phyloP scores from a whole-genome alignment of 1,140 invertebrate genomes.

The Macrostomum lignano region DNA sequence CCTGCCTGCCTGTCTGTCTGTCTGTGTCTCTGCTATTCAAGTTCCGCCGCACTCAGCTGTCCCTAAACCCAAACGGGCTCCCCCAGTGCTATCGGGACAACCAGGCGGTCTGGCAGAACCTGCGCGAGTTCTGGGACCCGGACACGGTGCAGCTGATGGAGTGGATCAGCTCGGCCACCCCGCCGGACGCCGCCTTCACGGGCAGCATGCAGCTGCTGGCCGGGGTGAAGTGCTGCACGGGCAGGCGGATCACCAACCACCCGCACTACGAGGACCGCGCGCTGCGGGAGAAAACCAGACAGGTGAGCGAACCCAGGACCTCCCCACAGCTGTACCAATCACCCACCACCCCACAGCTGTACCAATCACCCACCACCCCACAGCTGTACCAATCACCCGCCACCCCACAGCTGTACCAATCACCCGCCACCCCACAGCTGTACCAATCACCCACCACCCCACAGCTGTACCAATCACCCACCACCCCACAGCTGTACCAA shows the following conservation, averaged over 20 bases:
- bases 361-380: no score
- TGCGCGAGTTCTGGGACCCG: conserved; percentile 32
- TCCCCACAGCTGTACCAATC: no score
- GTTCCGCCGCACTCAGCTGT: no score
- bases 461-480: no score
- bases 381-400: no score
- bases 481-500: no score
- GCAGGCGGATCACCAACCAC: conserved; percentile 30
- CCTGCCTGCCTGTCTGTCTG: no score
- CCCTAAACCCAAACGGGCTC: background rate
- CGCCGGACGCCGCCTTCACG: conserved; percentile 20
- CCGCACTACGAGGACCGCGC: conserved; percentile 32
- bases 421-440: no score
- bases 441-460: no score
- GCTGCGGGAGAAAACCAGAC: conserved; percentile 27
- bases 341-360: no score
- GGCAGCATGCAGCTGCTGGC: conserved; percentile 33
- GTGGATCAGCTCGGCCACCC: conserved; percentile 26
- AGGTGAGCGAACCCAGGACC: conserved; percentile 13
- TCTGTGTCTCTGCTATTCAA: no score
- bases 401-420: no score
- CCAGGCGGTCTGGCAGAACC: conserved; percentile 14
- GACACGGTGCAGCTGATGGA: conserved; percentile 33
- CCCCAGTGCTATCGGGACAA: background rate
- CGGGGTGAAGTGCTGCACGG: conserved; percentile 30